phyloP scores from a whole-genome alignment of 2,113 vertebrate species.

The Vulpes ferrilata region DNA sequence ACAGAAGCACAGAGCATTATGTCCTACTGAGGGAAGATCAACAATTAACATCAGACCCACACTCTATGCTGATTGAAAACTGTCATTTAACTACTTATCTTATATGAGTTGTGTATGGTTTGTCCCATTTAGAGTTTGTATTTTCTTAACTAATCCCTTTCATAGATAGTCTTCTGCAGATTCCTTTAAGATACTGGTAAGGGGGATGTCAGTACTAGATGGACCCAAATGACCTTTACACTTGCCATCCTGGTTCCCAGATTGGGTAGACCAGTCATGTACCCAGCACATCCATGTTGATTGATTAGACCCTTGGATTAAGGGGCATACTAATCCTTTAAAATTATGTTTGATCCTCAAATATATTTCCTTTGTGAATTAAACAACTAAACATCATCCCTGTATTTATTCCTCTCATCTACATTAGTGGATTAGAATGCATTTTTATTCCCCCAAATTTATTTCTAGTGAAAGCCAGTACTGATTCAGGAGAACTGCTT shows the following conservation, averaged over 20 bases:
- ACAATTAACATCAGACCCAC: neutral
- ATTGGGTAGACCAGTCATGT: neutral
- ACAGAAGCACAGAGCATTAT: neutral
- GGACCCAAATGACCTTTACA: neutral
- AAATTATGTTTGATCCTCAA: neutral
- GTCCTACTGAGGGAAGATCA: neutral
- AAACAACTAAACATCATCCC: neutral
- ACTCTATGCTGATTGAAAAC: neutral
- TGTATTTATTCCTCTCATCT: constrained; percentile 25
- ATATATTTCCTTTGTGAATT: neutral
- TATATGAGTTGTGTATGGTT: neutral
- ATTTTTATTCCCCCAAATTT: constrained; percentile 75
- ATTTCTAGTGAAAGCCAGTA: constrained; percentile 68
- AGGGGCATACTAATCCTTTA: neutral
- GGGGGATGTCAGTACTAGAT: neutral
- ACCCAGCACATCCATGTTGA: neutral
- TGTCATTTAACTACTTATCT: neutral
- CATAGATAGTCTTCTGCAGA: neutral
- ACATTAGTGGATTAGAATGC: constrained; percentile 75
- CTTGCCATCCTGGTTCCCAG: neutral
- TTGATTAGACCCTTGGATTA: neutral
- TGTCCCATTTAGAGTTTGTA: neutral
- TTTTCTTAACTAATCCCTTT: constrained; percentile 40
- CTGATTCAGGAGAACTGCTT: constrained; percentile 24
- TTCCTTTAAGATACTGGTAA: neutral